Conservation (phyloP, 2,888 invertebrate genomes). For the Emmelina monodactyla region DNA sequence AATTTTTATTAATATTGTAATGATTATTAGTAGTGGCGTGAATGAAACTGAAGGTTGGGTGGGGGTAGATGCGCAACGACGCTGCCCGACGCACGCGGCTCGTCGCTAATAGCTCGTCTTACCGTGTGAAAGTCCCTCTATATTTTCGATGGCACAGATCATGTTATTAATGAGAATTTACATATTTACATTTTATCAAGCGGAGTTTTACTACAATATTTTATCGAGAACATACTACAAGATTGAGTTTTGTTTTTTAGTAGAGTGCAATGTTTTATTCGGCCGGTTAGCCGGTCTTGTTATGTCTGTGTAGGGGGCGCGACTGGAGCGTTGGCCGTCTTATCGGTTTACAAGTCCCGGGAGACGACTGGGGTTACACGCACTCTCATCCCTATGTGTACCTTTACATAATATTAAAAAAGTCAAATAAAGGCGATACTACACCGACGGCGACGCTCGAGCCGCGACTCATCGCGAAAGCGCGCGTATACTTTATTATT, state of each 20-base stretch:
- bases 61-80: constrained; percentile 33
- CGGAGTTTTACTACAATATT: constrained; percentile 64
- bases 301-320: constrained; percentile 40
- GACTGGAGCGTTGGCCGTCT: constrained; percentile 32
- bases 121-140: constrained; percentile 58
- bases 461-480: constrained; percentile 45
- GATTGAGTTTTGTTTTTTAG: constrained; percentile 64
- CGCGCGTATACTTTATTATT: constrained; percentile 60
- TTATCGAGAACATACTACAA: constrained; percentile 64
- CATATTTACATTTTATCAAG: constrained; percentile 66
- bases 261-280: constrained; percentile 65
- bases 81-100: constrained; percentile 18
- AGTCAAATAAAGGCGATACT: no score
- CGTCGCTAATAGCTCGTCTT: constrained; percentile 37
- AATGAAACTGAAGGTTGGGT: constrained; percentile 50
- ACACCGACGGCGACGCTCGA: constrained; percentile 21
- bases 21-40: constrained; percentile 64
- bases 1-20: constrained; percentile 68
- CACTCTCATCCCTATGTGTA: no score
- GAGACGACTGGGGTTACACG: constrained; percentile 27
- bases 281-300: constrained; percentile 62
- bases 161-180: constrained; percentile 64
- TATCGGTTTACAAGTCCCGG: constrained; percentile 25
- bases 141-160: constrained; percentile 62
- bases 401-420: no score